Evolutionary conservation across 2,113 vertebrate genomes (phyloP), one percentile per base, ranked within the genome.

Genomic region (Cyphomyrus discorhynchus): DNA sequence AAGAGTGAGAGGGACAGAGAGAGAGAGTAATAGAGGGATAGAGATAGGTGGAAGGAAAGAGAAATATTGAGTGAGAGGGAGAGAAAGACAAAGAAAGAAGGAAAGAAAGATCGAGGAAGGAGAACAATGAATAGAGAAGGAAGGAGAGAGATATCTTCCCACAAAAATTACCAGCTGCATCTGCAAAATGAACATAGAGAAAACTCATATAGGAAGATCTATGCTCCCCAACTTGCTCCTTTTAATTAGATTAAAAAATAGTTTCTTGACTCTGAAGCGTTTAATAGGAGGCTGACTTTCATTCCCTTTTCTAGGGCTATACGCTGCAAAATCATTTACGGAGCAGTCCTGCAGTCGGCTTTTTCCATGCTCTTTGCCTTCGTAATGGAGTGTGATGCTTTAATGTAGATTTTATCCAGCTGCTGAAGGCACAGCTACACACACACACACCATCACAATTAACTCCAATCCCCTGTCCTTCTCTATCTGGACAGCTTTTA

Each of bases 161-260:
- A 19, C 17, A 56, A 56, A 89, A 80, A 17, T 24, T 5, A 46
- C 15, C 27, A 3, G 47, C 47, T n/a, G 47, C 58, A 87, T 87
- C 31, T 87, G 66, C 10, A 4, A 90, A 66, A 56, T 88, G 42
- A 84, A 88, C 50, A 88, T 50, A 83, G 49, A 56, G n/a, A 47
- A 83, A 88, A 83, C 83, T 47, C 49, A 90, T 52, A 8, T 27
- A n/a, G 24, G 47, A 56, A 88, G 87, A 90, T 88, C 53, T 85
- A 84, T 87, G 47, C 89, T 52, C 17, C 50, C 27, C 45, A 88
- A 19, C 45, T 66, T 49, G 17, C 2, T 46, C 50, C 84, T 47
- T 86, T 90, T 90, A 90, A 90, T 87, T 90, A 90, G 89, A 90
- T 90, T 87, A 87, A 87, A 90, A 88, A 87, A 70, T 70, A 46